Conservation (phyloP, 2,113 vertebrate species). For the Dasyornis broadbenti region DNA sequence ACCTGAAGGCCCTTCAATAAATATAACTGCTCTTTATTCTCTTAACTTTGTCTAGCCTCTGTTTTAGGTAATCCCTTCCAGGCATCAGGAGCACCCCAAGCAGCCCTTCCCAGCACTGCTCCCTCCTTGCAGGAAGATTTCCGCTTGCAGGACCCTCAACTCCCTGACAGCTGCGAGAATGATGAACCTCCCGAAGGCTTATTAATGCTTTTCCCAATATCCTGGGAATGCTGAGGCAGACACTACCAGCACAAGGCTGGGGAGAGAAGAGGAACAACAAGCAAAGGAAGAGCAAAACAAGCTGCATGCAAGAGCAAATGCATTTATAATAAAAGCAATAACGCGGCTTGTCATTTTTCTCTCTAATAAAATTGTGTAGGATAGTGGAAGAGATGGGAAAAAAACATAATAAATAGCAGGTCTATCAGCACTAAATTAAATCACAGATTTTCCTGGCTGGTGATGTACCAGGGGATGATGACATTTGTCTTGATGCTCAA, state of each 20-base stretch:
- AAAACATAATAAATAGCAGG: conserved; percentile 53
- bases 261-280: not conserved
- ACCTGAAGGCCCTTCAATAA: no score
- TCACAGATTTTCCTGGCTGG: conserved; percentile 8
- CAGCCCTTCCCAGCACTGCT: not conserved
- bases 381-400: conserved; percentile 21
- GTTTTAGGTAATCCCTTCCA: no score
- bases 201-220: not conserved
- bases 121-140: not conserved
- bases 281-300: not conserved
- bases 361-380: conserved; percentile 66
- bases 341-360: conserved; percentile 47
- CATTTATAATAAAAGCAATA: conserved; percentile 77
- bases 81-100: not conserved
- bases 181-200: not conserved
- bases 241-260: not conserved
- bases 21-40: no score
- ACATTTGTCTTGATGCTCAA: not conserved
- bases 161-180: not conserved
- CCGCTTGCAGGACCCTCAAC: not conserved
- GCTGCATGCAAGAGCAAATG: not conserved
- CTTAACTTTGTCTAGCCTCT: no score
- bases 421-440: conserved; percentile 57
- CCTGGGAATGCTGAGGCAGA: conserved; percentile 47
- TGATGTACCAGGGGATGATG: conserved; percentile 26